phyloP scores from a whole-genome alignment of 1,140 invertebrate genomes.

The Rhizoglyphus robini region DNA sequence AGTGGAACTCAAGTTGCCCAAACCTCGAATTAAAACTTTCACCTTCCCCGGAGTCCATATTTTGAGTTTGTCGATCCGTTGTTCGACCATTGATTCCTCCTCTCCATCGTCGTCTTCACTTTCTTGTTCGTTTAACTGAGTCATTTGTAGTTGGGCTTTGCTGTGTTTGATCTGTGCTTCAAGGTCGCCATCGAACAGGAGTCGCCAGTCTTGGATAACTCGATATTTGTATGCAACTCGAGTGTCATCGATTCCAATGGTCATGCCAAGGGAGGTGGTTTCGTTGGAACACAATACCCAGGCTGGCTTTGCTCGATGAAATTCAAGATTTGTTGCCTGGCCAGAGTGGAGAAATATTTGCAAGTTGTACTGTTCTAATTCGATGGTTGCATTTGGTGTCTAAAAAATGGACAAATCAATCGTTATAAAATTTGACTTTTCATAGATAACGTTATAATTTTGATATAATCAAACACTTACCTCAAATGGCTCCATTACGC shows the following conservation, averaged over 20 bases:
- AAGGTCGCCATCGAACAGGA: slow-evolving; percentile 30
- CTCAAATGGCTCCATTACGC: slow-evolving; percentile 23
- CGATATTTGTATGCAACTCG: slow-evolving; percentile 25
- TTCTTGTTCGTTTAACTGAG: slow-evolving; percentile 22
- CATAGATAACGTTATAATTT: too few species aligned
- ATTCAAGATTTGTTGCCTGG: slow-evolving; percentile 24
- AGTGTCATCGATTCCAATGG: slow-evolving; percentile 26
- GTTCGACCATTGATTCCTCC: slow-evolving; percentile 21
- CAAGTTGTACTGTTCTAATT: slow-evolving; percentile 26
- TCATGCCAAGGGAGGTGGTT: slow-evolving; percentile 26
- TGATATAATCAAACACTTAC: too few species aligned
- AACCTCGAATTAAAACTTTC: slow-evolving; percentile 25
- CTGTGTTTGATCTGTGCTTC: slow-evolving; percentile 26
- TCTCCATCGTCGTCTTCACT: slow-evolving; percentile 21
- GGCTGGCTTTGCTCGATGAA: slow-evolving; percentile 25
- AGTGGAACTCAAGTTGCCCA: slow-evolving; percentile 28
- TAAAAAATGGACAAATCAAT: neutral
- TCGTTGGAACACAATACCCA: slow-evolving; percentile 29
- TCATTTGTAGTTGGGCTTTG: slow-evolving; percentile 27
- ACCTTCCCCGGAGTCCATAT: slow-evolving; percentile 28
- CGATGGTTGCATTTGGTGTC: slow-evolving; percentile 27
- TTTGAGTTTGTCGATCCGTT: slow-evolving; percentile 24
- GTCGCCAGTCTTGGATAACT: slow-evolving; percentile 27
- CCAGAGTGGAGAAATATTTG: slow-evolving; percentile 27
- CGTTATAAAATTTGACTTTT: too few species aligned